phyloP scores from a whole-genome alignment of 2,113 vertebrate genomes.

The Gorsachius goisagi region DNA sequence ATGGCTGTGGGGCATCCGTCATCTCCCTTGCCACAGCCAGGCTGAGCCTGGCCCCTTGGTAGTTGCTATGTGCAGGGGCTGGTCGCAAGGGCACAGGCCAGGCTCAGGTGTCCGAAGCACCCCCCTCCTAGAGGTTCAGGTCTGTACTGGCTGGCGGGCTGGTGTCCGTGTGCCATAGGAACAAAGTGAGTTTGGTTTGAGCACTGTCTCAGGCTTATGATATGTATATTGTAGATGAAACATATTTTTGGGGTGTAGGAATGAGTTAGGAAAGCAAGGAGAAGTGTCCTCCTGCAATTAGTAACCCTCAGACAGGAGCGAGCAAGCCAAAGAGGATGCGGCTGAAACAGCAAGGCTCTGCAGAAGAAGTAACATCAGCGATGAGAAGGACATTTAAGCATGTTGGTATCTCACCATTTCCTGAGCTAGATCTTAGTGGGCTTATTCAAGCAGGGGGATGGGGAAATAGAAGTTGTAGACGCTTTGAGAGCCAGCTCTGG shows the following conservation, averaged over 20 bases:
- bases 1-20: not conserved
- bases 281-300: not conserved
- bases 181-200: not conserved
- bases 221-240: not conserved
- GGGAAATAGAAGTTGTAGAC: not conserved
- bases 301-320: not conserved
- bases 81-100: not conserved
- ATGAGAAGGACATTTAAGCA: not conserved
- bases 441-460: not conserved
- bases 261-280: not conserved
- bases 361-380: not conserved
- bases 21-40: not conserved
- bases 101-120: not conserved
- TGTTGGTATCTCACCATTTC: not conserved
- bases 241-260: not conserved
- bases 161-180: not conserved
- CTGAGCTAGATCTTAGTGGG: not conserved
- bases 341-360: not conserved
- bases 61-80: accelerated
- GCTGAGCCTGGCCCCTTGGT: not conserved
- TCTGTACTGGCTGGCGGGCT: not conserved
- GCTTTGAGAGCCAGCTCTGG: not conserved
- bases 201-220: not conserved
- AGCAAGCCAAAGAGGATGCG: not conserved
- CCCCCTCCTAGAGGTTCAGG: not conserved